These are phyloP conservation scores for Chironomus tepperi DNA, from an alignment of 1,140 invertebrate genomes.

Conservation along the genomic window DNA sequence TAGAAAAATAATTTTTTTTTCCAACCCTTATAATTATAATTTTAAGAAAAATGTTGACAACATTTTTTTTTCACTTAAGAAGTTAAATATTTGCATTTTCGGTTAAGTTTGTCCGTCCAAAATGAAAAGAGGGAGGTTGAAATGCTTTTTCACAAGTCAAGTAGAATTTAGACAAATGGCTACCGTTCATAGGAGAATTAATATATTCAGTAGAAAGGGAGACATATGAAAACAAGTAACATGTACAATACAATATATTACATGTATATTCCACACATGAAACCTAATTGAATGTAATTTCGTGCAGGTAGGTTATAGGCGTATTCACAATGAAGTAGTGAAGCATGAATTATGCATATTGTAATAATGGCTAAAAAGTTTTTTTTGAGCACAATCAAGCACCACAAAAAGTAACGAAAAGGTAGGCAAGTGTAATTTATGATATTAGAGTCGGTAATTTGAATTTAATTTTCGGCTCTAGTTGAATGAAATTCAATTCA, in stretches of 20 bases:
- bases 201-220: neutral
- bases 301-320: slow-evolving; percentile 10
- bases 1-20: no score
- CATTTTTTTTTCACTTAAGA: no score
- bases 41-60: no score
- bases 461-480: slow-evolving; percentile 20
- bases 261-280: neutral
- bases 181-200: neutral
- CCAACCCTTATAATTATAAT: no score
- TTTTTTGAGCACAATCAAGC: neutral
- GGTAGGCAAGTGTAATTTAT: neutral
- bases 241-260: neutral
- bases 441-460: slow-evolving; percentile 20
- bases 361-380: neutral
- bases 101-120: neutral
- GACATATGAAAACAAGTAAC: neutral
- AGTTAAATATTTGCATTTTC: neutral
- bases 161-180: slow-evolving; percentile 5
- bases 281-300: slow-evolving; percentile 22
- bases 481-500: neutral
- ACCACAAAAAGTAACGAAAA: neutral
- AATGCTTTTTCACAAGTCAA: slow-evolving; percentile 16
- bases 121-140: neutral
- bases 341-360: slow-evolving; percentile 19
- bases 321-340: slow-evolving; percentile 16